Evolutionary conservation across 2,888 invertebrate genomes (phyloP).

Genomic region (Toxonevra muliebris): DNA sequence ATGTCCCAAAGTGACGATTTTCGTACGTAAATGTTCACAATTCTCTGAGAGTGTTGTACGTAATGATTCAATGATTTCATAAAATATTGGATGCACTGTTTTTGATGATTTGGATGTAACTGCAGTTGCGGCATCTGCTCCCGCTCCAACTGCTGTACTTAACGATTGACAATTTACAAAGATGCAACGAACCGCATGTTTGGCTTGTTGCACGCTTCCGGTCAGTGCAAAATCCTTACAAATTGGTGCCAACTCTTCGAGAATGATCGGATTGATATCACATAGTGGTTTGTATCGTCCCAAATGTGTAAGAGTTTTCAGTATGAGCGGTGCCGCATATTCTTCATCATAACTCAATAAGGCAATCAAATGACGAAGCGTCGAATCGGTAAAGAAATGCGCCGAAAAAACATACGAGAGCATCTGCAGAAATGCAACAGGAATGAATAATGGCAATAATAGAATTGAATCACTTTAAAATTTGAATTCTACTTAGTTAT

Average conservation of each 20-base stretch:
- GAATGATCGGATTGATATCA: constrained; percentile 78
- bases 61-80: constrained; percentile 82
- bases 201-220: constrained; percentile 94
- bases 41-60: constrained; percentile 78
- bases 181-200: constrained; percentile 93
- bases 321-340: constrained; percentile 79
- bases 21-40: constrained; percentile 87
- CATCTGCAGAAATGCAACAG: constrained; percentile 51
- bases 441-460: constrained; percentile 7
- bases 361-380: constrained; percentile 81
- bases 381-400: constrained; percentile 88
- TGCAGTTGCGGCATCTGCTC: constrained; percentile 34
- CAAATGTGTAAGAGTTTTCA: constrained; percentile 85
- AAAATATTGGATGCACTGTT: constrained; percentile 76
- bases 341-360: constrained; percentile 76
- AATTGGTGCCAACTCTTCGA: constrained; percentile 82
- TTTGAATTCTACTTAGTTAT: not conserved
- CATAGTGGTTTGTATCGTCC: constrained; percentile 87
- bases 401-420: constrained; percentile 92
- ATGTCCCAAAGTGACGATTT: constrained; percentile 94
- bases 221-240: constrained; percentile 88
- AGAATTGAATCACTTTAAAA: not conserved
- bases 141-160: constrained; percentile 32
- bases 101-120: constrained; percentile 47
- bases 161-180: constrained; percentile 76